Base-by-base conservation (phyloP, 2,113 vertebrate species). In the Lasiurus cinereus region DNA sequence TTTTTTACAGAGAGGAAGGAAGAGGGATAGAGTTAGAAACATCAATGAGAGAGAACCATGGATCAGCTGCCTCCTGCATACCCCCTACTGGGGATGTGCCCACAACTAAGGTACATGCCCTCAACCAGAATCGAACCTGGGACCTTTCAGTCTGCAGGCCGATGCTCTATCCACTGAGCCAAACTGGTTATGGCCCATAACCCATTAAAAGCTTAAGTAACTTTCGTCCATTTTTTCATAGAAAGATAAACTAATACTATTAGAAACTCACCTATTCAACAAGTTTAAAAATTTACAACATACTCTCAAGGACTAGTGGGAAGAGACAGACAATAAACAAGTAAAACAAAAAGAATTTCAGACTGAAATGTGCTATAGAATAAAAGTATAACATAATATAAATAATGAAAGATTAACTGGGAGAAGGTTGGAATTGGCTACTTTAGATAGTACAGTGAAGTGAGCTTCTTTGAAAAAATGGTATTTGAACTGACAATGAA, bases 261-360 rank as follows among this genome's bases (percentile, higher is more conserved):
- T 90, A 6, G 67, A 92, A 84, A 29, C 87, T 67, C 6, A 66
- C 43, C 88, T 91, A 88, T 46, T 91, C 18, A 90, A 21, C 21
- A 89, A 76, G 50, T 77, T 64, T 90, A 33, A 92, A 56, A 96
- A 88, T 24, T 82, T 86, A 83, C 16, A 95, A 76, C 5, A 78
- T 43, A 27, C 10, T 15, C 52, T 93, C 12, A 90, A 78, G 22
- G 67, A 73, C 43, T 73, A 86, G 24, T 33, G 22, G 19, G 4
- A 87, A 88, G 29, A 66, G 43, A 83, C 22, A 90, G 29, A 89
- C 27, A 86, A 77, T 66, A 52, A 84, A 88, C 15, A 90, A 73
- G 19, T 39, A 76, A 82, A 92, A 90, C 4, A 74, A 59, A 52
- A 48, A 77, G 91, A 36, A 94, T 74, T 90, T 76, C 76, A 69